These are phyloP conservation scores for Melanotaenia nigrans DNA, from an alignment of 2,797 vertebrate genomes.

Conservation along the genomic window DNA sequence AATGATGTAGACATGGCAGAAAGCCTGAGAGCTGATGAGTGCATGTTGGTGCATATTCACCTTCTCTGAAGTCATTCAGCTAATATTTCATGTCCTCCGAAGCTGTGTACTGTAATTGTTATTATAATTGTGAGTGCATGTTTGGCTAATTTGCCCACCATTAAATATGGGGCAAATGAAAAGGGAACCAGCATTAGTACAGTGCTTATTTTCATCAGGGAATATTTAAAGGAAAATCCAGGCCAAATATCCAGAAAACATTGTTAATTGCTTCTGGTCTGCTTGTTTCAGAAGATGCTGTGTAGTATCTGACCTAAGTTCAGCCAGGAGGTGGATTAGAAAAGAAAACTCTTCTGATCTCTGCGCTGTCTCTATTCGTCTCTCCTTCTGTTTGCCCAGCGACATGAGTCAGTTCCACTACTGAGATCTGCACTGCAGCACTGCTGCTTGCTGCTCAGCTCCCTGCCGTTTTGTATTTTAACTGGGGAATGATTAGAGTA, in stretches of 20 bases:
- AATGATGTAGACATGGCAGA: slow-evolving; percentile 56
- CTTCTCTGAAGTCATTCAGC: slow-evolving; percentile 15
- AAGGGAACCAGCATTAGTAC: slow-evolving; percentile 16
- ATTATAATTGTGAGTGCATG: slow-evolving; percentile 16
- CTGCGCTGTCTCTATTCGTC: slow-evolving; percentile 27
- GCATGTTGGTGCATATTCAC: slow-evolving; percentile 31
- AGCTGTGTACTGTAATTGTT: slow-evolving; percentile 6
- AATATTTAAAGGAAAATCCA: slow-evolving; percentile 35
- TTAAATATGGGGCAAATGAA: slow-evolving; percentile 31
- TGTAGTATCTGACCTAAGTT: slow-evolving; percentile 62
- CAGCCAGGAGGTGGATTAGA: slow-evolving; percentile 66
- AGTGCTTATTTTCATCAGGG: slow-evolving; percentile 34
- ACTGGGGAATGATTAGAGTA: slow-evolving; percentile 44
- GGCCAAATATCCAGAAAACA: slow-evolving; percentile 50
- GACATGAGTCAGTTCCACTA: slow-evolving; percentile 73
- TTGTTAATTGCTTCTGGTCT: slow-evolving; percentile 46
- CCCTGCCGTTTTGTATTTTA: slow-evolving; percentile 52
- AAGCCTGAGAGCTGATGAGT: slow-evolving; percentile 16
- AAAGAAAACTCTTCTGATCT: slow-evolving; percentile 37
- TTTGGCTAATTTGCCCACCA: slow-evolving; percentile 42
- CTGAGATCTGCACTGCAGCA: slow-evolving; percentile 78
- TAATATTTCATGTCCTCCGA: slow-evolving; percentile 42
- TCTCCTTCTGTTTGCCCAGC: slow-evolving; percentile 71
- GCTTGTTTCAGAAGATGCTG: slow-evolving; percentile 37
- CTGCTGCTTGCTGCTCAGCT: slow-evolving; percentile 64